Conservation (phyloP, 2,888 invertebrate genomes). For the Arctia plantaginis region DNA sequence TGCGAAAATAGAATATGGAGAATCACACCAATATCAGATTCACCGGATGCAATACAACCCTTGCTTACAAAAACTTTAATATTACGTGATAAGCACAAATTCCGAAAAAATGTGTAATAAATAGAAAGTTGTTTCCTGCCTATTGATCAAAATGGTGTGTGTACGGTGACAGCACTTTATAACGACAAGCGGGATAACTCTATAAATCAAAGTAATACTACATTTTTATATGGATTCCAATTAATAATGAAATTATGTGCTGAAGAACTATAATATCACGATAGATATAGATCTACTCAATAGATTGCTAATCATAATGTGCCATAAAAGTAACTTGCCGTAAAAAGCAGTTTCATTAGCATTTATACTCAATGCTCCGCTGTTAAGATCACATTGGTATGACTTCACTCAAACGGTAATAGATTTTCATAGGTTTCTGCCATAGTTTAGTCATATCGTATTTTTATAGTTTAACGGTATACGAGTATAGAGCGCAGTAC, state of each 20-base stretch:
- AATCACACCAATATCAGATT: constrained; percentile 68
- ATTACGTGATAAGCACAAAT: constrained; percentile 57
- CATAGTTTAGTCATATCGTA: not conserved
- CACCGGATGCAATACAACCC: constrained; percentile 68
- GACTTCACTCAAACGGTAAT: not conserved
- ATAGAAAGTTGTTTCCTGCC: constrained; percentile 68
- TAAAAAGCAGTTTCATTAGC: not conserved
- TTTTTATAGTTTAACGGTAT: not conserved
- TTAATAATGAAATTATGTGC: not conserved
- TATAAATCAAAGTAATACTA: not conserved
- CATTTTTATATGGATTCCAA: not conserved
- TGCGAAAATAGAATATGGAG: constrained; percentile 55
- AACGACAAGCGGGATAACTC: not conserved
- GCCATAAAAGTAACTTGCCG: not conserved
- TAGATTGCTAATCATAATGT: not conserved
- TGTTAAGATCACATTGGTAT: too few species aligned
- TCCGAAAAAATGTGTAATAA: constrained; percentile 62
- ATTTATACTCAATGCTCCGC: not conserved
- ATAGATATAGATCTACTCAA: not conserved
- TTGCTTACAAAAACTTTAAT: constrained; percentile 57
- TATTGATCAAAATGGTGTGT: constrained; percentile 65
- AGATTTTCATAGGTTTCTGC: not conserved
- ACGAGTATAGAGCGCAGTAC: not conserved
- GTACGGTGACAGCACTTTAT: constrained; percentile 53
- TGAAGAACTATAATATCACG: not conserved